Evolutionary conservation across 2,113 vertebrate species (phyloP).

Genomic region (Seriola dumerili): DNA sequence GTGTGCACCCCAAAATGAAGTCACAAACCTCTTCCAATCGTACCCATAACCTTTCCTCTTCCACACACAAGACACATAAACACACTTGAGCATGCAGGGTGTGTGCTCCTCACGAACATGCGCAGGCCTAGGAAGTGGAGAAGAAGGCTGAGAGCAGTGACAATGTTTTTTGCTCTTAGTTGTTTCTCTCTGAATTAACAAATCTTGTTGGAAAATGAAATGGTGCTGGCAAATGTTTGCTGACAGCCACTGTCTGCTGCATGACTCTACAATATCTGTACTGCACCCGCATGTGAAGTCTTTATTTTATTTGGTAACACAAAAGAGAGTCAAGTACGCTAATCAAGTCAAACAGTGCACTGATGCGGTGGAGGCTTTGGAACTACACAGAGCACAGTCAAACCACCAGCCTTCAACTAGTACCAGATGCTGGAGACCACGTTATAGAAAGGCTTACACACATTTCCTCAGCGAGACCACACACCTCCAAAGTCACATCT

Average conservation of each 20-base stretch:
- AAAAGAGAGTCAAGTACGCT: slow-evolving; percentile 38
- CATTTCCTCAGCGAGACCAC: slow-evolving; percentile 68
- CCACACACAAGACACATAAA: background rate
- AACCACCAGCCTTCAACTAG: slow-evolving; percentile 69
- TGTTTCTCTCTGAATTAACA: slow-evolving; percentile 10
- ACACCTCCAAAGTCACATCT: slow-evolving; percentile 58
- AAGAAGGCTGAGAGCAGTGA: background rate
- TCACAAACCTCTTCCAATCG: background rate
- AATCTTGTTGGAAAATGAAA: slow-evolving; percentile 4
- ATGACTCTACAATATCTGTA: background rate
- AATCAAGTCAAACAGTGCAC: slow-evolving; percentile 55
- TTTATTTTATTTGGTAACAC: slow-evolving; percentile 24
- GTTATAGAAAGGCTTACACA: slow-evolving; percentile 47
- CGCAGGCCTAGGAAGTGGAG: background rate
- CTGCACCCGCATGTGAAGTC: background rate
- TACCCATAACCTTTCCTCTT: background rate
- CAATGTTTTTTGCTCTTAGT: background rate
- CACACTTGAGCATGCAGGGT: slow-evolving; percentile 6
- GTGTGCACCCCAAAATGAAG: background rate
- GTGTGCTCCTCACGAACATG: slow-evolving; percentile 6
- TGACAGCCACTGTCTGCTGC: background rate
- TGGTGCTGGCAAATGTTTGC: background rate
- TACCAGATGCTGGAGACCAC: slow-evolving; percentile 68
- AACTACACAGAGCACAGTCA: slow-evolving; percentile 54
- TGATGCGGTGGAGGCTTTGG: slow-evolving; percentile 50